These are phyloP conservation scores for Greenwoodochromis staneri DNA, from an alignment of 2,113 vertebrate genomes.

Conservation along the genomic window DNA sequence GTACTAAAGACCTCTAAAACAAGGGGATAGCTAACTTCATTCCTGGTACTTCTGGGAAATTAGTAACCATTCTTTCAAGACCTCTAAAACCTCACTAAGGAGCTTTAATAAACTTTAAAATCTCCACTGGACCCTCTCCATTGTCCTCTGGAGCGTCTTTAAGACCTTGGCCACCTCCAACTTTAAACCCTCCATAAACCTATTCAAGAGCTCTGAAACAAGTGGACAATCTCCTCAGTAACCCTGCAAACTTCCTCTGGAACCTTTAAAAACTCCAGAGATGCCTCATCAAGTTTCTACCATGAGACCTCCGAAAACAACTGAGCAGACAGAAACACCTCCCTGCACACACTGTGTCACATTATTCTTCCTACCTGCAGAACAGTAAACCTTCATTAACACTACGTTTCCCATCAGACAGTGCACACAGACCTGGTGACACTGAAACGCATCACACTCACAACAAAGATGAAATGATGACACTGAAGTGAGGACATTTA, in stretches of 20 bases:
- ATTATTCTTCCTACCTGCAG: not conserved
- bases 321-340: not conserved
- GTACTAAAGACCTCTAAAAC: not conserved
- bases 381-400: not conserved
- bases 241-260: not conserved
- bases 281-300: not conserved
- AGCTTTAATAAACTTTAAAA: not conserved
- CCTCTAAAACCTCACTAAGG: not conserved
- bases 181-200: not conserved
- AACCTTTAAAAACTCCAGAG: not conserved
- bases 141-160: not conserved
- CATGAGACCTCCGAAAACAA: rapidly evolving
- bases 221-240: not conserved
- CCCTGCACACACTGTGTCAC: not conserved
- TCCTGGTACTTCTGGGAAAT: not conserved
- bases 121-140: not conserved
- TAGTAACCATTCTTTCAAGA: not conserved
- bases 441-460: not conserved
- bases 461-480: not conserved
- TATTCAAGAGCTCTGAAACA: not conserved
- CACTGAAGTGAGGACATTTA: not conserved
- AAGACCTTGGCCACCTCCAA: not conserved
- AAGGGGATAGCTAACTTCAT: not conserved
- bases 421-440: not conserved
- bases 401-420: slow-evolving; percentile 29